Evolutionary conservation across 2,888 invertebrate genomes (phyloP).

Genomic region (Deilephila porcellus): DNA sequence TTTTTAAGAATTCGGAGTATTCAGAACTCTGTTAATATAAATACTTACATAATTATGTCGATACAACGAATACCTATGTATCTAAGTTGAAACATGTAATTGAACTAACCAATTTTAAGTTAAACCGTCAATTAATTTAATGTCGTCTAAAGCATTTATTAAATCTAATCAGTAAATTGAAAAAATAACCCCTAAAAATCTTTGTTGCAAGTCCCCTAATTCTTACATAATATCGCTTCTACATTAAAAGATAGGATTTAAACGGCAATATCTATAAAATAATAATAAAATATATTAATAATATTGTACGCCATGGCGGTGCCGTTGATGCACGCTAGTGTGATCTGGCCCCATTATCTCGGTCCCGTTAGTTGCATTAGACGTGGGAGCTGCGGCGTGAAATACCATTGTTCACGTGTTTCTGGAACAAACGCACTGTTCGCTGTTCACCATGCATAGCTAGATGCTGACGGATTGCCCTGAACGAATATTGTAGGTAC

Average conservation of each 20-base stretch:
- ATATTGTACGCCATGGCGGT: constrained; percentile 31
- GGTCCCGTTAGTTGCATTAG: constrained; percentile 61
- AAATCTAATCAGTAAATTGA: too few species aligned
- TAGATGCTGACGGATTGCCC: background rate
- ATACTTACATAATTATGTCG: background rate
- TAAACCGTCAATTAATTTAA: too few species aligned
- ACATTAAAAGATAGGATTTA: too few species aligned
- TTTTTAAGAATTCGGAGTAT: background rate
- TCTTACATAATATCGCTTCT: too few species aligned
- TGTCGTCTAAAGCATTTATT: too few species aligned
- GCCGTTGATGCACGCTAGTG: constrained; percentile 44
- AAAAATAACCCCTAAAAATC: too few species aligned
- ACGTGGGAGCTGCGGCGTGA: constrained; percentile 55
- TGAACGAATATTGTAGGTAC: too few species aligned
- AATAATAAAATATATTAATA: background rate
- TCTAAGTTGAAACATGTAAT: too few species aligned
- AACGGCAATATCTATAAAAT: too few species aligned
- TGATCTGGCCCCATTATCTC: constrained; percentile 53
- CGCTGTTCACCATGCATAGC: background rate
- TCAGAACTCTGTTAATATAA: background rate
- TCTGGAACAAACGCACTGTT: constrained; percentile 17
- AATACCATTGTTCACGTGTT: constrained; percentile 54
- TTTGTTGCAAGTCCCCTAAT: too few species aligned
- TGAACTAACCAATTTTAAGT: too few species aligned
- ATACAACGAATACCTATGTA: too few species aligned